Conservation (phyloP, 2,113 vertebrate genomes). For the Menura novaehollandiae region DNA sequence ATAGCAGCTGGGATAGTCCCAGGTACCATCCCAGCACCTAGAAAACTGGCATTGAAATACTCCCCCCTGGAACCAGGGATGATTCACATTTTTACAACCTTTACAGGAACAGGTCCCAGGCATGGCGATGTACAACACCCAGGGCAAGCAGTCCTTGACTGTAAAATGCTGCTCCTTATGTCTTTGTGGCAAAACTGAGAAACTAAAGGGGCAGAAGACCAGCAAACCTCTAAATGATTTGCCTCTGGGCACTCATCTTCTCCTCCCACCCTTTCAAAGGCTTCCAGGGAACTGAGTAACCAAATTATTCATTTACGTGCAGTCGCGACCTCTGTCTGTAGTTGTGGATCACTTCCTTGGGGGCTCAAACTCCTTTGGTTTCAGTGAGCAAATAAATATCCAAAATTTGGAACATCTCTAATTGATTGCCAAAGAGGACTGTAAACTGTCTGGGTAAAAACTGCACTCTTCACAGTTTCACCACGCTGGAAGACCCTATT, state of each 20-base stretch:
- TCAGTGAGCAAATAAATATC: neutral
- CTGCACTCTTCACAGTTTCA: neutral
- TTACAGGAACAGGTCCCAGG: neutral
- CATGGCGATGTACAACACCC: fast-evolving
- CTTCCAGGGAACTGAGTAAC: neutral
- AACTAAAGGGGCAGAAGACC: neutral
- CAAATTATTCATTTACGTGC: neutral
- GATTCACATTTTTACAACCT: neutral
- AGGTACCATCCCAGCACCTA: neutral
- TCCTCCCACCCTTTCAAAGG: neutral
- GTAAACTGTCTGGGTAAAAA: neutral
- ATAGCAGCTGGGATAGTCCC: neutral
- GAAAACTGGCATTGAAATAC: neutral
- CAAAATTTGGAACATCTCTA: neutral
- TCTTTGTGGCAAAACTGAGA: neutral
- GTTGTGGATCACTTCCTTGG: neutral
- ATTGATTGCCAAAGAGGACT: neutral
- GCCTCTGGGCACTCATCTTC: neutral
- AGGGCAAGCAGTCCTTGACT: neutral
- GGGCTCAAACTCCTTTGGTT: neutral
- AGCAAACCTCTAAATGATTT: neutral
- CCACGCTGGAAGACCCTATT: neutral
- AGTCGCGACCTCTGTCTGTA: neutral
- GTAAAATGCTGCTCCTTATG: neutral
- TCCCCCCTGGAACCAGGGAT: neutral